A percentile compares a stretch with the other conserved stretches of the same genome.
Conservation (phyloP, 2,113 vertebrate genomes). For the Oxygymnocypris stewartii region DNA sequence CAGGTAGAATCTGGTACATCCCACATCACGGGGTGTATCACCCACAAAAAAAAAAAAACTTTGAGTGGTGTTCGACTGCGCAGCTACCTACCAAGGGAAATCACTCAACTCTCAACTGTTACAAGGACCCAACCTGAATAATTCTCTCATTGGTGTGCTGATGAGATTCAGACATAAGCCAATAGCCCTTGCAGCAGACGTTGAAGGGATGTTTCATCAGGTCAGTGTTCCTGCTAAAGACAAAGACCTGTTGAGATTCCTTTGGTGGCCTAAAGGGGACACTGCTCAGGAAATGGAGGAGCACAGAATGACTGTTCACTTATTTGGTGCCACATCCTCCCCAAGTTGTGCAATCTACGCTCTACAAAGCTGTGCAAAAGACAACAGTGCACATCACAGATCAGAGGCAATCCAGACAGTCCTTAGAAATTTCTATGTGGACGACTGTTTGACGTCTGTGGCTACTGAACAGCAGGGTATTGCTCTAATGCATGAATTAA, state of each 20-base stretch:
- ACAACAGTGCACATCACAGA: background rate
- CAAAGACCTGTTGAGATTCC: background rate
- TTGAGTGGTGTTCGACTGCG: background rate
- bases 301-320: background rate
- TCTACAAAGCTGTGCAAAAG: background rate
- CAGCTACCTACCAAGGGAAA: background rate
- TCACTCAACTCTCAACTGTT: background rate
- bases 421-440: background rate
- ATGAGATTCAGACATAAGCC: background rate
- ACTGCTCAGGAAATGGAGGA: background rate
- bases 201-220: background rate
- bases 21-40: background rate
- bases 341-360: conserved; percentile 5
- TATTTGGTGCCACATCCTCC: background rate
- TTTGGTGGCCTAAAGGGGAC: background rate
- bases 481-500: background rate
- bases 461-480: background rate
- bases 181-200: background rate
- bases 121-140: background rate
- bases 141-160: conserved; percentile 3
- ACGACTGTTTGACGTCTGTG: background rate
- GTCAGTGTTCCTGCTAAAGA: background rate
- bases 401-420: background rate
- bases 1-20: conserved; percentile 5
- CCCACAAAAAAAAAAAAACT: background rate